Base-by-base conservation (phyloP, 1,140 invertebrate species). In the Trachymyrmex septentrionalis region DNA sequence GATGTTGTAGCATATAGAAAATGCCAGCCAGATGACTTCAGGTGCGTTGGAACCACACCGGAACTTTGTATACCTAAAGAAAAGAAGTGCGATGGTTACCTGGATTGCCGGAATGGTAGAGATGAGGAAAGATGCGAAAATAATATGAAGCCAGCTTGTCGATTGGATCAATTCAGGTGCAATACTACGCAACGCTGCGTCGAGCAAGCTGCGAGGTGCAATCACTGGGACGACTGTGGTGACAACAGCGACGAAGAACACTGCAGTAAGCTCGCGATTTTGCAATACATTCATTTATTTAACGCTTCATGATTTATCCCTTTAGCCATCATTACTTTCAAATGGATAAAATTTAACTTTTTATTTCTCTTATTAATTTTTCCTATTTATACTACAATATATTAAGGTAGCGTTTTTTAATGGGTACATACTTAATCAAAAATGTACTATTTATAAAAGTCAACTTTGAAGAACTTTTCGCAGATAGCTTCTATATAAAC, bases 131-230 rank as follows among this genome's bases (percentile, higher is more conserved):
- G 96, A 72, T 99, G 98, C 93, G 88, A 92, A 21, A 91, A 90
- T 48, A 89, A 88, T 84, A 19, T 84, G 16, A 94, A 93, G 44
- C 94, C 96, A 9, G 87, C 90, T 4, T 99, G 98, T 92, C 96
- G 97, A 64, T 95, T 98, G 85, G 98, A 98, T 95, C 98, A 99
- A 96, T 99, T 99, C 95, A 96, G 98, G 50, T 99, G 98, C 94
- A 97, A 97, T 85, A 97, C 97, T 88, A 97, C 97, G 16, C 96
- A 97, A 90, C 97, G 97, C 87, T 99, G 98, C 94, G 97, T 99
- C 78, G 98, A 99, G 89, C 96, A 96, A 55, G 95, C 96, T 57
- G 96, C 97, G 87, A 98, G 98, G 93, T 99, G 98, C 93, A 98
- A 99, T 95, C 98, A 99, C 94, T 97, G 97, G 92, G 97, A 98